These are phyloP conservation scores for Vanessa tameamea DNA, from an alignment of 1,140 invertebrate species.

Conservation along the genomic window DNA sequence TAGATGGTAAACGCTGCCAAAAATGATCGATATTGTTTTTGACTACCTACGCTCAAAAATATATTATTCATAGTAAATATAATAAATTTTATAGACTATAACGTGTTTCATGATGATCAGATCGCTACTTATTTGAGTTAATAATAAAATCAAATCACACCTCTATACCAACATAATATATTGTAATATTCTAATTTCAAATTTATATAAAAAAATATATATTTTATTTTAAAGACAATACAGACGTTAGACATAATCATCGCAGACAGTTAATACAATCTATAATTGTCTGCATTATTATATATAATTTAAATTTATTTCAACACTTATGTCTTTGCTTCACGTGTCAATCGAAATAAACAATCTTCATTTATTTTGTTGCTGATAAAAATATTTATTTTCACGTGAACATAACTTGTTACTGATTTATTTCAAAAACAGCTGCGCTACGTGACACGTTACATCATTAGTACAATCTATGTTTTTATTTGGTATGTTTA, in stretches of 20 bases:
- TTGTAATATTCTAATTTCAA: too few species aligned
- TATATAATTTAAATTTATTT: not conserved
- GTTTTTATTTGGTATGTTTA: conserved; percentile 27
- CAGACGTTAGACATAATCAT: not conserved
- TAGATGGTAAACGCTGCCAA: too few species aligned
- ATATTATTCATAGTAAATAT: too few species aligned
- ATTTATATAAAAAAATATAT: too few species aligned
- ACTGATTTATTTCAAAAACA: conserved; percentile 34
- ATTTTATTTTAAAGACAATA: too few species aligned
- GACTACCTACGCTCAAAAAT: too few species aligned
- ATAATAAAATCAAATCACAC: too few species aligned
- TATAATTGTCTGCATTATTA: not conserved
- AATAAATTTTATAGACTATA: too few species aligned
- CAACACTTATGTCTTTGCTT: conserved; percentile 6
- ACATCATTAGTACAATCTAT: conserved; percentile 44
- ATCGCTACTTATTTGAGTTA: too few species aligned
- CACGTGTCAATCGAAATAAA: conserved; percentile 41
- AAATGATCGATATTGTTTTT: too few species aligned
- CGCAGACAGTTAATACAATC: not conserved
- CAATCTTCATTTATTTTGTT: conserved; percentile 46
- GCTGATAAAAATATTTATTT: conserved; percentile 55
- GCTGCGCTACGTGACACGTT: conserved; percentile 34
- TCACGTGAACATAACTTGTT: conserved; percentile 25
- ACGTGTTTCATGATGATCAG: too few species aligned
- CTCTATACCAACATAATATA: too few species aligned